These are phyloP conservation scores for Manduca sexta DNA, from an alignment of 1,140 invertebrate genomes.

Conservation along the genomic window DNA sequence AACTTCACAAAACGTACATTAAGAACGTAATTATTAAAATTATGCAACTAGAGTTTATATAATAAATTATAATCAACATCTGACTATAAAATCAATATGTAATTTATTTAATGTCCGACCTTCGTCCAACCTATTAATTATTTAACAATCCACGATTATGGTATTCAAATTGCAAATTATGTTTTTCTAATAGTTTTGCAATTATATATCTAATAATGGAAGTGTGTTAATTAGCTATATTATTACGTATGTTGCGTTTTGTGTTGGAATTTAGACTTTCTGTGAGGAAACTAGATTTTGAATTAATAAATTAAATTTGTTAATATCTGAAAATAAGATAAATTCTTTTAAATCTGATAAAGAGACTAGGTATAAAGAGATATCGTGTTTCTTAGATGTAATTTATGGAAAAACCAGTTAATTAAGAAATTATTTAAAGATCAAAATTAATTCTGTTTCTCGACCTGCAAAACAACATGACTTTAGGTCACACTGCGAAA, in stretches of 20 bases:
- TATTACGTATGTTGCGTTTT: slow-evolving; percentile 21
- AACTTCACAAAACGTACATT: neutral
- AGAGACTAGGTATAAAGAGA: too few species aligned
- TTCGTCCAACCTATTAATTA: slow-evolving; percentile 24
- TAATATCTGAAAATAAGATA: too few species aligned
- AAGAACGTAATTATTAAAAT: neutral
- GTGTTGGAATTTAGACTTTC: slow-evolving; percentile 1
- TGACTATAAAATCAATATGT: slow-evolving; percentile 27
- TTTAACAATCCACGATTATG: slow-evolving; percentile 33
- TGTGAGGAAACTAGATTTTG: neutral
- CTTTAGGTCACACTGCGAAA: too few species aligned
- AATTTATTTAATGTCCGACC: slow-evolving; percentile 28
- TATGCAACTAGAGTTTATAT: slow-evolving; percentile 1
- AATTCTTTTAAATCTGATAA: too few species aligned
- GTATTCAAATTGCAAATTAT: slow-evolving; percentile 34
- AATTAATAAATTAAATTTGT: neutral
- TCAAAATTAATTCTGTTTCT: too few species aligned
- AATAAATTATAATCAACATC: slow-evolving; percentile 18
- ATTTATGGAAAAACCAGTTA: too few species aligned
- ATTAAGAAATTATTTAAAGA: too few species aligned
- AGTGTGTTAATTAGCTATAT: slow-evolving; percentile 20
- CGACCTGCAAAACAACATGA: too few species aligned
- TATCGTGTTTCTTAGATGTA: too few species aligned
- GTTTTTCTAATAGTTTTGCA: slow-evolving; percentile 16
- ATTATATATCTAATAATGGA: slow-evolving; percentile 23